A percentile compares a stretch with the other conserved stretches of the same genome.
Conservation (phyloP, 2,797 vertebrate species). For the Arrhamphus sclerolepis region DNA sequence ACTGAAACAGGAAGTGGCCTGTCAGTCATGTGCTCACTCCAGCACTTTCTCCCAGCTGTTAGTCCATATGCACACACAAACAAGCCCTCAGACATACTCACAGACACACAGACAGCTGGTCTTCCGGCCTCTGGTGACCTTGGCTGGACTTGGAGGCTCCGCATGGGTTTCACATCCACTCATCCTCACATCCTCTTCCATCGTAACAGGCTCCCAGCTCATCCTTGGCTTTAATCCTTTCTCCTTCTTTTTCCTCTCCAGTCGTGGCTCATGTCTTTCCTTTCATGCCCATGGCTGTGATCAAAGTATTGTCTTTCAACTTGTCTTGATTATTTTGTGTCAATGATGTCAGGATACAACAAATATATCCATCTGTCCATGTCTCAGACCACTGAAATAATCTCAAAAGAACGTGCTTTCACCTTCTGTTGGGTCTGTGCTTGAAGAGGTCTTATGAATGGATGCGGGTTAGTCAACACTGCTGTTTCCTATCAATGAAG, state of each 20-base stretch:
- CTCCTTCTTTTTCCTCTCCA: constrained; percentile 16
- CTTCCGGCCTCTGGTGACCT: constrained; percentile 76
- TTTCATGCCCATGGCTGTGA: constrained; percentile 20
- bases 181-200: constrained; percentile 63
- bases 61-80: constrained; percentile 59
- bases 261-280: constrained; percentile 14
- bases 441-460: constrained; percentile 33
- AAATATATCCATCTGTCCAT: constrained; percentile 10
- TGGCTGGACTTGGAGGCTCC: constrained; percentile 66
- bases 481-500: constrained; percentile 67
- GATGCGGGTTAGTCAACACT: constrained; percentile 42
- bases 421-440: constrained; percentile 16
- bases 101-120: constrained; percentile 72
- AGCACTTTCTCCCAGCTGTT: constrained; percentile 75
- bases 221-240: constrained; percentile 36
- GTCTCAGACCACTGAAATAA: constrained; percentile 17
- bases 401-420: constrained; percentile 24
- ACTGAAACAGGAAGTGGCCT: constrained; percentile 81
- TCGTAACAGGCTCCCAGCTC: constrained; percentile 42
- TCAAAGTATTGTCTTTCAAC: constrained; percentile 49
- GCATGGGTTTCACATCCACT: constrained; percentile 73
- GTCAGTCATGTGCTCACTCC: constrained; percentile 70
- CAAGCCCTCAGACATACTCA: constrained; percentile 51
- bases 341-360: constrained; percentile 35
- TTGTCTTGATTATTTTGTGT: constrained; percentile 40